These are phyloP conservation scores for Procambarus clarkii DNA, from an alignment of 1,140 invertebrate species.

Conservation along the genomic window DNA sequence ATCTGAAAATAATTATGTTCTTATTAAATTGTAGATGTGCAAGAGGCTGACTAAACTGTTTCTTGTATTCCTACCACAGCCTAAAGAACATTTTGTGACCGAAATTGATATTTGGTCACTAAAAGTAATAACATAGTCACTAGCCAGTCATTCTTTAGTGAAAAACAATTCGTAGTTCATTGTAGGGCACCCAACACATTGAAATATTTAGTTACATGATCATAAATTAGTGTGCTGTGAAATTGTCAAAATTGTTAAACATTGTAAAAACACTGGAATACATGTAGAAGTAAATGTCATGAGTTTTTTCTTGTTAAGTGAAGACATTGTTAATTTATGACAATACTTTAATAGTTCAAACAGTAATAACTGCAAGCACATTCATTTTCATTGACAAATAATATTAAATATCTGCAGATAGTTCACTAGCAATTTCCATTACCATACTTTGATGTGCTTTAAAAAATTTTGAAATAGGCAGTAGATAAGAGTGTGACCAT, in stretches of 20 bases:
- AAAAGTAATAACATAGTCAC: constrained; percentile 17
- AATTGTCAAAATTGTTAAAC: constrained; percentile 27
- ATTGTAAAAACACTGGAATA: constrained; percentile 22
- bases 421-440: neutral
- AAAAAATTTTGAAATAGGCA: no score
- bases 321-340: neutral
- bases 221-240: neutral
- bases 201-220: constrained; percentile 8
- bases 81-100: neutral
- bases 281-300: constrained; percentile 2
- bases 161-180: neutral
- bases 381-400: neutral
- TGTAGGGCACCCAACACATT: neutral
- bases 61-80: constrained; percentile 19
- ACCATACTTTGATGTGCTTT: neutral
- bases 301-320: neutral
- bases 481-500: neutral
- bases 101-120: neutral
- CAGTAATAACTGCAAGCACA: neutral
- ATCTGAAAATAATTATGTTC: neutral
- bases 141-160: constrained; percentile 13
- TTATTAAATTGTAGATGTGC: neutral
- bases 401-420: neutral
- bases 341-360: constrained; percentile 3
- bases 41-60: neutral